Conservation (phyloP, 2,888 invertebrate genomes). For the Ferrisia virgata region DNA sequence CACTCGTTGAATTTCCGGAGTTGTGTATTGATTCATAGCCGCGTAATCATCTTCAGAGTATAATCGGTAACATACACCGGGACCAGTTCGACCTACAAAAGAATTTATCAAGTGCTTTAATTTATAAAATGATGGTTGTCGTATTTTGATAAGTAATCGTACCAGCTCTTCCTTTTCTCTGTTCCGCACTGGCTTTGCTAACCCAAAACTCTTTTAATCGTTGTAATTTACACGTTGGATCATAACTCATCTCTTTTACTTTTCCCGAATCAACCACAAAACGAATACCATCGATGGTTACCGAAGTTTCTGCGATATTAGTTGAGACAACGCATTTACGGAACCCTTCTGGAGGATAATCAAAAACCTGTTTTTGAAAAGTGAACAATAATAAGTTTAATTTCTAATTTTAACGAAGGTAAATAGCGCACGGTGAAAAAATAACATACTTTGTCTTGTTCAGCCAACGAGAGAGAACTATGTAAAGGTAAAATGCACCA, state of each 20-base stretch:
- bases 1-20: constrained; percentile 90
- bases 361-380: constrained; percentile 68
- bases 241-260: constrained; percentile 94
- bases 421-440: neutral
- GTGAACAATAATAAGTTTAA: too few species aligned
- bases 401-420: neutral
- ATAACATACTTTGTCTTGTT: constrained; percentile 83
- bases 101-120: neutral
- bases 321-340: constrained; percentile 97
- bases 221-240: constrained; percentile 85
- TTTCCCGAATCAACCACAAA: constrained; percentile 97
- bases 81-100: constrained; percentile 60
- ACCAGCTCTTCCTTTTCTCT: constrained; percentile 88
- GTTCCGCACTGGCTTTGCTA: constrained; percentile 95
- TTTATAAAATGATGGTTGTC: too few species aligned
- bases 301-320: constrained; percentile 97
- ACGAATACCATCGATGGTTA: constrained; percentile 96
- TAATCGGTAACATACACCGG: constrained; percentile 89
- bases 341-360: constrained; percentile 89
- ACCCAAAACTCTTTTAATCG: constrained; percentile 91
- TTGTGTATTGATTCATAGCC: constrained; percentile 77
- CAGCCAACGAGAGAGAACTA: constrained; percentile 84
- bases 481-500: constrained; percentile 95
- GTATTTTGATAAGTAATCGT: constrained; percentile 36
- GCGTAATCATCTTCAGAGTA: constrained; percentile 80